Conservation (phyloP, 1,140 invertebrate species). For the Atta cephalotes region DNA sequence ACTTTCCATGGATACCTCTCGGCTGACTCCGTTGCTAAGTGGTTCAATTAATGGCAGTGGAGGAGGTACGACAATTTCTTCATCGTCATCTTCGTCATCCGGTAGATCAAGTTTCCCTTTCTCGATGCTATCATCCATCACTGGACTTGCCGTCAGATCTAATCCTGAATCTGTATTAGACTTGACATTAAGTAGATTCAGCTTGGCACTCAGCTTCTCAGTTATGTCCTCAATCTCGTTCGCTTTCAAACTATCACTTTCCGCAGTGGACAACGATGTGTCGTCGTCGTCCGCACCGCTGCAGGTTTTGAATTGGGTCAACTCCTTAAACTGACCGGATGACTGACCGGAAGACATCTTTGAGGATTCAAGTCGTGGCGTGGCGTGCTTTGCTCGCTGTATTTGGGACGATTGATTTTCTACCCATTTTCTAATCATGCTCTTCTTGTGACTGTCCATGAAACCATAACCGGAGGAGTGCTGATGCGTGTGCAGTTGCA, state of each 20-base stretch:
- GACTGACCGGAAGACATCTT: conserved; percentile 82
- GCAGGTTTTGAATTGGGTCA: conserved; percentile 88
- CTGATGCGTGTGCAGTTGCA: conserved; percentile 83
- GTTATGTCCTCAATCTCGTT: conserved; percentile 84
- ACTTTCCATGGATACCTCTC: conserved; percentile 93
- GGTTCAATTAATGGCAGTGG: conserved; percentile 92
- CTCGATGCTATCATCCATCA: conserved; percentile 80
- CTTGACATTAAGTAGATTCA: conserved; percentile 82
- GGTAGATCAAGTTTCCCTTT: conserved; percentile 77
- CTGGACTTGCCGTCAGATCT: conserved; percentile 72
- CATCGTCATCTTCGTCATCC: conserved; percentile 89
- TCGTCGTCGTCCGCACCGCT: conserved; percentile 82
- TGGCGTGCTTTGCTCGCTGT: conserved; percentile 81
- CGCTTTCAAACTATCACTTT: conserved; percentile 82
- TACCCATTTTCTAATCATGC: conserved; percentile 97
- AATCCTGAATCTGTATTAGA: conserved; percentile 75
- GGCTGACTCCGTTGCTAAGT: conserved; percentile 88
- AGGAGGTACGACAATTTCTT: conserved; percentile 91
- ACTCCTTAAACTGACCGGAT: conserved; percentile 87
- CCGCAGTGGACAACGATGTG: conserved; percentile 80
- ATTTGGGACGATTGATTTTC: conserved; percentile 95
- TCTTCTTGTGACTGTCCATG: conserved; percentile 96
- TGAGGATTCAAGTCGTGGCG: conserved; percentile 84
- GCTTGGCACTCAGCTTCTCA: conserved; percentile 82
- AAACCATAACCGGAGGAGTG: conserved; percentile 90